Evolutionary conservation across 2,797 vertebrate genomes (phyloP).

Genomic region (Acanthopagrus latus): DNA sequence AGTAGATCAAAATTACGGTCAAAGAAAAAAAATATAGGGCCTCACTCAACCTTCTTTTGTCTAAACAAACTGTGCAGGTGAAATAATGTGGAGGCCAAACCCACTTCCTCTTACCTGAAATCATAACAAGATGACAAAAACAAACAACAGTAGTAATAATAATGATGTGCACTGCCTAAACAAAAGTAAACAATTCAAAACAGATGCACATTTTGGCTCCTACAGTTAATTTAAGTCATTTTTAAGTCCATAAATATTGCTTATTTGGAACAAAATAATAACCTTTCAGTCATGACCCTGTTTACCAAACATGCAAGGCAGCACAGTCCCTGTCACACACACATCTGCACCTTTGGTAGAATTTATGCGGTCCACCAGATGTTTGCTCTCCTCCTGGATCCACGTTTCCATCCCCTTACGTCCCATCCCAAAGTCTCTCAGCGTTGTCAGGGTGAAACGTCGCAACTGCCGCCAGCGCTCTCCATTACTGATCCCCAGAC

Average conservation of each 20-base stretch:
- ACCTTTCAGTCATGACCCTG: background rate
- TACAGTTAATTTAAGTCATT: background rate
- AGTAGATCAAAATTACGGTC: no score
- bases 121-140: no score
- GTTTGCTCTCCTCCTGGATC: conserved; percentile 82
- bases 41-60: no score
- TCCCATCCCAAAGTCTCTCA: conserved; percentile 86
- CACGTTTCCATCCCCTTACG: conserved; percentile 82
- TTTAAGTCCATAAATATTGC: background rate
- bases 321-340: background rate
- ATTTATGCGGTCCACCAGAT: conserved; percentile 63
- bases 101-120: no score
- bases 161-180: no score
- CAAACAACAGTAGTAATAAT: no score
- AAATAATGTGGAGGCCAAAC: no score
- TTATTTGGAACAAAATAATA: background rate
- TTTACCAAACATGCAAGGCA: background rate
- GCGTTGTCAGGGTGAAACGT: conserved; percentile 79
- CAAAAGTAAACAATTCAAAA: no score
- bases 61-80: no score
- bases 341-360: conserved; percentile 47
- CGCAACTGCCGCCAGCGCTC: conserved; percentile 79
- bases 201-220: no score
- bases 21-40: no score
- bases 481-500: conserved; percentile 79